Base-by-base conservation (phyloP, 2,113 vertebrate species). In the Rhombomys opimus region DNA sequence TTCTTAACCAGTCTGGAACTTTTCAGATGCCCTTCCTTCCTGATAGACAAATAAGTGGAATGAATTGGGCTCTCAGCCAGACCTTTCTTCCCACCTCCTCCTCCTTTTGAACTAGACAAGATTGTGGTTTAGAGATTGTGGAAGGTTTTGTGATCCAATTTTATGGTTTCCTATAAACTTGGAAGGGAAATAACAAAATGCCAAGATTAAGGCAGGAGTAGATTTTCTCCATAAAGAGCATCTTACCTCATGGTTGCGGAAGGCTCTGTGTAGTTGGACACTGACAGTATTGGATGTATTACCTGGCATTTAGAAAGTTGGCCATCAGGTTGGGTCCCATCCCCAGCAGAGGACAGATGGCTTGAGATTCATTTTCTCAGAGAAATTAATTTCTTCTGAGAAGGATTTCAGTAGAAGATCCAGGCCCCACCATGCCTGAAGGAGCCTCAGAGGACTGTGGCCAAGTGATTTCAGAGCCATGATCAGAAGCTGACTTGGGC, bases 1-100 rank as follows among this genome's bases (percentile, higher is more conserved):
- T 98, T 93, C 96, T 96, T 97, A 96, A 97, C 93, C 59, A 91
- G 52, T 76, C 59, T 96, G 89, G 95, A 97, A 96, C 91, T 96
- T 93, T 97, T 95, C 93, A 95, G 92, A 84, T 59, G 77, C n/a
- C 80, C 18, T 90, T 41, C 78, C 72, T 4, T 50, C 75, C 72
- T 4, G 0, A 57, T 70, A 89, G 95, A 78, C 88, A 97, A 93
- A 90, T 75, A 95, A 67, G 86, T 97, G 76, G 93, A 87, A 80
- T 84, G 90, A 95, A 38, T 80, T 91, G 78, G 96, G 95, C 93
- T 94, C 54, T 95, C 70, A 68, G 94, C 94, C 96, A 97, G 38
- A 85, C 38, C 93, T 46, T 46, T 46, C 50, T 52, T 14, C 5
- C 30, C 5, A 38, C 57, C 86, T 7, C n/a, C 20, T 52, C 54